These are phyloP conservation scores for Perizoma affinitatum DNA, from an alignment of 2,888 invertebrate species.

Conservation along the genomic window DNA sequence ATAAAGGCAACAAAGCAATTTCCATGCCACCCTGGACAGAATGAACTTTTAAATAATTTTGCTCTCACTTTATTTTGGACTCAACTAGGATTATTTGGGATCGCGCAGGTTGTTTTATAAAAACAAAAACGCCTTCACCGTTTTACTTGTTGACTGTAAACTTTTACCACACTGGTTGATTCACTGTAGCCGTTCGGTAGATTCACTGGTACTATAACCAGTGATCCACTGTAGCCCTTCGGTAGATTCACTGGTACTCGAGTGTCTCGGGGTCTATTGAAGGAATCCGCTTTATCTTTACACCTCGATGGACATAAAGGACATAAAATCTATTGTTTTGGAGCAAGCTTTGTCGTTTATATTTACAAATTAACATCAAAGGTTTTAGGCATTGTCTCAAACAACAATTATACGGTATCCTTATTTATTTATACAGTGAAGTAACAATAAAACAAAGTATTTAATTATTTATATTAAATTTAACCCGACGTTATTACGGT, in stretches of 20 bases:
- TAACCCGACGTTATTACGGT: no score
- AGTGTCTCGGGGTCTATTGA: slow-evolving; percentile 6
- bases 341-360: background rate
- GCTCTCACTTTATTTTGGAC: slow-evolving; percentile 16
- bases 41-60: slow-evolving; percentile 25
- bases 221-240: no score
- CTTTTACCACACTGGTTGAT: no score
- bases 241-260: background rate
- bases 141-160: no score
- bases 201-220: no score
- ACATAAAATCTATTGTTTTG: slow-evolving; percentile 4
- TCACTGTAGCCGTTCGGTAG: no score
- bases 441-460: no score
- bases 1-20: slow-evolving; percentile 32
- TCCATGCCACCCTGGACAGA: slow-evolving; percentile 26
- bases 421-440: no score
- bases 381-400: background rate
- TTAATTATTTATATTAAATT: no score
- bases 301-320: slow-evolving; percentile 9
- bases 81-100: slow-evolving; percentile 6
- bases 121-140: no score
- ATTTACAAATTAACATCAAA: background rate
- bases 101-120: background rate
- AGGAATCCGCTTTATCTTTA: slow-evolving; percentile 14
- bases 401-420: no score